Evolutionary conservation across 2,797 vertebrate genomes (phyloP), one percentile per base, ranked within the genome.

Genomic region (Netta rufina): DNA sequence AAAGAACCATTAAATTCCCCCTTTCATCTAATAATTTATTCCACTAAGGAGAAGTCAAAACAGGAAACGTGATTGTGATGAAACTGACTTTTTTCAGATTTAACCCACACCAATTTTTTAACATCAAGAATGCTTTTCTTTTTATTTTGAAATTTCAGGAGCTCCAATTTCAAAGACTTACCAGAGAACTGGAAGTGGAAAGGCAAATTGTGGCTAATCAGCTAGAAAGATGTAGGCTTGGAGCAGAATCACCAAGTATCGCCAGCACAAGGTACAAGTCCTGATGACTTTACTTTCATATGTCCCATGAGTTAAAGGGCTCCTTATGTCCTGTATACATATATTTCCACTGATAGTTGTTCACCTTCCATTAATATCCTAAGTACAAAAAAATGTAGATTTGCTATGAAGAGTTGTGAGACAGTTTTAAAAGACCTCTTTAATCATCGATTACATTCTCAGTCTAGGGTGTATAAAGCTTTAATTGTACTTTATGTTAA

Each of bases 161-260:
- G 98, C 99, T 99, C 97, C 99, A 99, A 97, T 99, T 99, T 98
- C 99, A 99, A 97, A 98, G 99, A 95, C 99, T 99, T 97, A 99
- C 99, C 98, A 98, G 99, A 98, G 99, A 99, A 98, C 98, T 99
- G 98, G 99, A 99, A 97, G 99, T 99, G 98, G 99, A 99, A 98
- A 99, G 99, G 98, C 99, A 99, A 98, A 99, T 99, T 98, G 99
- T 99, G 98, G 99, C 99, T 98, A 99, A 98, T 99, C 99, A 99
- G 98, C 98, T 99, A 98, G 99, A 99, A 98, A 98, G 99, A 99
- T 99, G 99, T 98, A 98, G 99, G 98, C 98, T 99, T 84, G 99
- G 98, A 98, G 98, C 99, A 93, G 99, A 99, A 97, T 99, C 99
- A 81, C 99, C 99, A 92, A 99, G 98, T 97, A 97, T 98, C 97